Base-by-base conservation (phyloP, 2,888 invertebrate species). In the Polydrusus pterygomalis region DNA sequence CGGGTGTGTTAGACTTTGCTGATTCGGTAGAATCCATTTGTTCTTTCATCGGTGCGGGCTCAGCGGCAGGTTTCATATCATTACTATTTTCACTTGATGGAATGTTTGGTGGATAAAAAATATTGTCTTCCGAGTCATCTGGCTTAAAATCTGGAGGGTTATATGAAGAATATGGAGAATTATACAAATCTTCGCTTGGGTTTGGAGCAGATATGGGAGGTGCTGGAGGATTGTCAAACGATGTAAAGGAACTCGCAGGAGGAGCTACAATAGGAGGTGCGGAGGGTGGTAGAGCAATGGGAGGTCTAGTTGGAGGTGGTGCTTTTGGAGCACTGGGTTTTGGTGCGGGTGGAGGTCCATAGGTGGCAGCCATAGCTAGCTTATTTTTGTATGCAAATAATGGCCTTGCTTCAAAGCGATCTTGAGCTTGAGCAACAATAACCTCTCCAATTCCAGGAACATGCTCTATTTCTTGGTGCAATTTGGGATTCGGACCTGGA, bases 361-460 rank as follows among this genome's bases (percentile, higher is more conserved):
- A 79, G 3, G 68, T 74, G 9, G 65, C 45, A 15, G 65, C 45
- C 43, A 70, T 62, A 54, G 45, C n/a, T 5, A 54, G 20, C 54
- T 73, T 73, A 8, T 78, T 76, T 40, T 74, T 78, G 68, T 86
- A 87, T 30, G 84, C 83, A 75, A 87, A 87, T 77, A 85, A 86
- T 3, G 88, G 88, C 67, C 83, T 81, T 0, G 86, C 86, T 77
- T 87, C 85, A 73, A 86, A 88, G 47, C 88, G 80, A 68, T 88
- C 87, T 80, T 87, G 85, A 18, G 77, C 77, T 20, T 69, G 58
- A 11, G 64, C 70, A 9, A 80, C 74, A 65, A 81, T 79, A 10
- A 87, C 86, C 80, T 87, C 87, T 18, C 87, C 87, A 70, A 84
- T 83, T 30, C 82, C 85, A 13, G 86, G 86, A 18, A 84, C 77